Base-by-base conservation (phyloP, 1,140 invertebrate species). In the Adelges cooleyi region DNA sequence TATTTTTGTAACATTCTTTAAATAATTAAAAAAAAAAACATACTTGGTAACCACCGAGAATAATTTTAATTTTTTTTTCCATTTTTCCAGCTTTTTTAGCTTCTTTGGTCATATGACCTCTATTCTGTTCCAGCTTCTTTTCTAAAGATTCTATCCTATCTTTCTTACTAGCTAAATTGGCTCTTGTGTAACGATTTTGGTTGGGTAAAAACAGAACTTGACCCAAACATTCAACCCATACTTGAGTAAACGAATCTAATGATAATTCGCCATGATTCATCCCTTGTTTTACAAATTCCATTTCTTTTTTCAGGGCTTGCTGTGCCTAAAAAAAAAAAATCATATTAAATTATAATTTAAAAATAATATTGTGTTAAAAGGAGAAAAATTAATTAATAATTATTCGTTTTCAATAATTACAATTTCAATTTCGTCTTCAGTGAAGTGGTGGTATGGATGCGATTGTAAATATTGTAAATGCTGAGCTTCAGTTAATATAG, bases 61-160 rank as follows among this genome's bases (percentile, higher is more conserved):
- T 78, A 54, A 98, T 89, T 78, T 94, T 89, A 1, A 99, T 77
- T 78, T 97, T 98, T 74, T 98, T 98, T 75, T 99, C 96, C 79
- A 97, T 86, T 79, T 98, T 99, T 0, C 89, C 90, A 51, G 95
- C 96, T 66, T 87, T 84, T 77, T 97, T 98, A 0, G 94, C 94
- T 77, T 97, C 92, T 67, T 85, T 87, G 10, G 89, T 89, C 95
- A 98, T 98, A 72, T 95, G 91, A 56, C 81, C 83, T 70, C 93
- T 80, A 77, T 98, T 98, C 72, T 88, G 87, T 76, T 98, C 94
- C 8, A 98, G 77, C 69, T 88, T 80, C 72, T 95, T 94, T 72
- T 97, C 92, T 0, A 87, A 82, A 0, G 92, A 94, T 76, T 98
- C 94, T 36, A 98, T 81, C 50, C 92, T 81, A 74, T 98, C 94